Conservation (phyloP, 2,888 invertebrate species). For the Malachius bipustulatus region DNA sequence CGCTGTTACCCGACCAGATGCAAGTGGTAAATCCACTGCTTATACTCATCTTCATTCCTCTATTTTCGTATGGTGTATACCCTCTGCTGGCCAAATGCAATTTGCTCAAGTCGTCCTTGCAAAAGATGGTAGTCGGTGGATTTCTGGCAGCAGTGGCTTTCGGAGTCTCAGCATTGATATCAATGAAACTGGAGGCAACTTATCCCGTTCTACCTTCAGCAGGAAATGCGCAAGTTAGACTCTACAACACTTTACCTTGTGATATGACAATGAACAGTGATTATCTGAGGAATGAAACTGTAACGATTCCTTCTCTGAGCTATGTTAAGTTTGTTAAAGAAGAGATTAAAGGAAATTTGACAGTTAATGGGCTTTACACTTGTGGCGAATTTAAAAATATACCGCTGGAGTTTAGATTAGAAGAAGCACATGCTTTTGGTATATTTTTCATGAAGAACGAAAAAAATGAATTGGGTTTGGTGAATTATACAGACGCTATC, state of each 20-base stretch:
- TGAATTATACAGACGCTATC: too few relatives aligned
- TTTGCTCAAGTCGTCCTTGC: constrained; percentile 63
- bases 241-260: constrained; percentile 58
- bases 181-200: constrained; percentile 61
- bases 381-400: too few relatives aligned
- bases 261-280: constrained; percentile 26
- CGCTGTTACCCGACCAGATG: constrained; percentile 87
- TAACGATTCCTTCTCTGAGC: too few relatives aligned
- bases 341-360: too few relatives aligned
- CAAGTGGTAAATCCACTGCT: constrained; percentile 83
- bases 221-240: constrained; percentile 51
- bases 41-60: constrained; percentile 74
- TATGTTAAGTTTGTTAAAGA: too few relatives aligned
- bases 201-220: constrained; percentile 45
- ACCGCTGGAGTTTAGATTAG: too few relatives aligned
- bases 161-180: constrained; percentile 75
- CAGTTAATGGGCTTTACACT: too few relatives aligned
- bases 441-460: too few relatives aligned
- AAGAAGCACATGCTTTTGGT: not conserved
- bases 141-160: constrained; percentile 76
- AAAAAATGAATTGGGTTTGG: too few relatives aligned
- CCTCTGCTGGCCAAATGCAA: constrained; percentile 58
- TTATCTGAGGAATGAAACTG: too few relatives aligned
- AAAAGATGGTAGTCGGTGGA: constrained; percentile 81
- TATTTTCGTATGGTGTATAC: constrained; percentile 70